phyloP scores from a whole-genome alignment of 2,888 invertebrate species.

The Nudaria mundana region DNA sequence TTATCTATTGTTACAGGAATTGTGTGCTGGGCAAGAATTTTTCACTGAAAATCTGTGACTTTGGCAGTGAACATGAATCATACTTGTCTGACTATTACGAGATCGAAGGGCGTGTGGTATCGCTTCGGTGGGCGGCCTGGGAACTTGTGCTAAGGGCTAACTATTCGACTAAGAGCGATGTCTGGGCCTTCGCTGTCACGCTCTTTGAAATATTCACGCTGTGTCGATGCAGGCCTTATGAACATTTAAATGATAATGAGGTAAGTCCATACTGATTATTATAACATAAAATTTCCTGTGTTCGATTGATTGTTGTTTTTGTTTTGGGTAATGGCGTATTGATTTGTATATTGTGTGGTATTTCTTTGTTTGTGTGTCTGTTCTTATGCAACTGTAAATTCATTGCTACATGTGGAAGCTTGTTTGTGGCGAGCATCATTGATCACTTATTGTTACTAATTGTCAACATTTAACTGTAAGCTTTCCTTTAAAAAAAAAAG shows the following conservation, averaged over 20 bases:
- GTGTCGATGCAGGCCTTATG: conserved; percentile 89
- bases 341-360: too few species aligned
- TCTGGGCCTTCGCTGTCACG: conserved; percentile 95
- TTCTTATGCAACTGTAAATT: too few species aligned
- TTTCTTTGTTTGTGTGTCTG: too few species aligned
- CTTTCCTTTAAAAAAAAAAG: too few species aligned
- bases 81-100: conserved; percentile 91
- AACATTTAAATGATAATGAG: conserved; percentile 87
- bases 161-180: conserved; percentile 94
- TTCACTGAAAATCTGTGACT: conserved; percentile 91
- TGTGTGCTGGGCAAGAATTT: conserved; percentile 92
- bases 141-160: conserved; percentile 90
- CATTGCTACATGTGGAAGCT: too few species aligned
- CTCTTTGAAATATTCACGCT: conserved; percentile 92
- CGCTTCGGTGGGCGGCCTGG: conserved; percentile 95
- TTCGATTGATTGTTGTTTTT: too few species aligned
- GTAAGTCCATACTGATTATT: too few species aligned
- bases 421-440: too few species aligned
- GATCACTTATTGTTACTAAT: too few species aligned
- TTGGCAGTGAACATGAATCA: conserved; percentile 91
- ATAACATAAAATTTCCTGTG: too few species aligned
- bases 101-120: conserved; percentile 88
- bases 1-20: conserved; percentile 78
- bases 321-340: too few species aligned
- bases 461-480: too few species aligned